Evolutionary conservation across 2,797 vertebrate genomes (phyloP), one percentile per base, ranked within the genome.

Genomic region (Diceros bicornis): DNA sequence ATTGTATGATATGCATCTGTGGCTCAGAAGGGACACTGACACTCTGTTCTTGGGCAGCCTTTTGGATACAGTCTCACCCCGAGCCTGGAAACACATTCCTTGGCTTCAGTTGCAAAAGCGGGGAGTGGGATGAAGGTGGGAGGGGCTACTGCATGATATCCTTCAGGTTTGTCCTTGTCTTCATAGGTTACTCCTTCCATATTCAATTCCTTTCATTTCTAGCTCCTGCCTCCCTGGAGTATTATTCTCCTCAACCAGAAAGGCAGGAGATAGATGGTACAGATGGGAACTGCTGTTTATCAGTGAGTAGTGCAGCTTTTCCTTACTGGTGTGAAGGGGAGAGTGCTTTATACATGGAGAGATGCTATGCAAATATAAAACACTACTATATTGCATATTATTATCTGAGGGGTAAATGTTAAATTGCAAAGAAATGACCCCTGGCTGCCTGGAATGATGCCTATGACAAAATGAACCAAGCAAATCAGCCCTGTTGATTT

Each of bases 1-100:
- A 1, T 29, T 4, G 4, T 21, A 3, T 10, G 27, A 12, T 9
- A 3, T 4, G 6, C n/a, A 4, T 29, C 66, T 44, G 32, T 18
- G 72, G 47, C 13, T 18, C n/a, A 34, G 62, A 69, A 20, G 29
- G 2, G 74, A 37, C 9, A 41, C 20, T 4, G 90, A 61, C 17
- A 3, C 50, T 68, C 27, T 57, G 52, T 61, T 32, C 59, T 17
- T 5, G 72, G n/a, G 44, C 29, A 50, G 79, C 4, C 32, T 37
- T 66, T 34, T 6, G 17, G 14, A 59, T n/a, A 13, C 32, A 44
- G 20, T 29, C 78, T 75, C 84, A n/a, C 20, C n/a, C 47, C 85
- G 61, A 18, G n/a, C 17, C 57, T 32, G 57, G 37, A 34, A 87
- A 59, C 18, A 10, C 3, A 0, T 57, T 10, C n/a, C 13, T 81